Base-by-base conservation (phyloP, 2,113 vertebrate species). In the Nanorana parkeri region DNA sequence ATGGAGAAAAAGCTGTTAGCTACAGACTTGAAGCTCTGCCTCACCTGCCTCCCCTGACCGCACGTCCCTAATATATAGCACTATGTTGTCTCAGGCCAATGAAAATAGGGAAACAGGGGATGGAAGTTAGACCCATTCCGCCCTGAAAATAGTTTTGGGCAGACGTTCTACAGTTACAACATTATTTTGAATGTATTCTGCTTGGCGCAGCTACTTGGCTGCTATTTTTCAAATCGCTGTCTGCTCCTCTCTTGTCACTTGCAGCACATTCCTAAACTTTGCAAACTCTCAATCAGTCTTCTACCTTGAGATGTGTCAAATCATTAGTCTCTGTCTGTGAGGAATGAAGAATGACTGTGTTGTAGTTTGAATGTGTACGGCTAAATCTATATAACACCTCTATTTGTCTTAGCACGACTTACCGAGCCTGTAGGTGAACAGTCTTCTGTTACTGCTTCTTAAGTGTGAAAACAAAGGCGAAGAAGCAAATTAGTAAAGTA, bases 201-300 rank as follows among this genome's bases (percentile, higher is more conserved):
- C 36, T 54, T 24, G 51, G 19, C 51, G 21, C 51, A 29, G 8
- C 3, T 56, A 7, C 20, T 21, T 60, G 28, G 26, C 24, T 74
- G 26, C n/a, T 74, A 60, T 36, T 60, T 74, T 54, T 60, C 71
- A 58, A 60, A 11, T n/a, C 3, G 19, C n/a, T 32, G 55, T 32
- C 26, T 58, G 21, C 24, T 63, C 17, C 60, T 63, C 41, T 63
- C 23, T 24, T 63, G 60, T 16, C 28, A 58, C 26, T 36, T 32
- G 55, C 11, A 17, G 19, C n/a, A 2, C 71, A n/a, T 58, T 54
- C 56, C 19, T 5, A 58, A 56, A 73, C 71, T 73, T 73, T 73
- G n/a, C 54, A 74, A 60, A 41, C 54, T 76, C 32, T 63, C 41
- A 63, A 64, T 76, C 73, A 76, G 29, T 64, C 55, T 36, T 76